phyloP scores from a whole-genome alignment of 92 coral and sea anemone genomes.

The Porites lobata region DNA sequence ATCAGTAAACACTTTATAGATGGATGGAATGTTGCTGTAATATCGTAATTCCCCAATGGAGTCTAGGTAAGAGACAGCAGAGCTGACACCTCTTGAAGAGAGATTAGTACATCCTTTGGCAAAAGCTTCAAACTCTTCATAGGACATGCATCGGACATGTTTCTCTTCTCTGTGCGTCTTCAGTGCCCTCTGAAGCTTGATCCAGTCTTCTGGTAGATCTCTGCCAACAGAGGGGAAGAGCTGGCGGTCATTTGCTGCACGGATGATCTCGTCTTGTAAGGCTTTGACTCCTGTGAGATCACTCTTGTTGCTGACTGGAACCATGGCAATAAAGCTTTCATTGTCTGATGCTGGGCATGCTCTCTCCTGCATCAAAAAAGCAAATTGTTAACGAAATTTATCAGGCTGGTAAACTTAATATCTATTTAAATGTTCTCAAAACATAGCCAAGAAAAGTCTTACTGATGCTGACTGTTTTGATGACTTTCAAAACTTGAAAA shows the following conservation, averaged over 20 bases:
- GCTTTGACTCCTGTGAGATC: conserved; percentile 74
- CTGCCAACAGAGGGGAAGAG: conserved; percentile 86
- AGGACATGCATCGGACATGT: conserved; percentile 77
- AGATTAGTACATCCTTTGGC: conserved; percentile 60
- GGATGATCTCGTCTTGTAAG: conserved; percentile 77
- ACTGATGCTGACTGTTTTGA: too few relatives aligned
- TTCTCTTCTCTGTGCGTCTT: conserved; percentile 46
- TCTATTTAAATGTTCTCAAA: too few relatives aligned
- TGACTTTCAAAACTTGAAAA: too few relatives aligned
- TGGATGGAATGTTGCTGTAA: conserved; percentile 59
- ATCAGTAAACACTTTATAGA: conserved; percentile 82
- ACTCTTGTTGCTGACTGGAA: conserved; percentile 82
- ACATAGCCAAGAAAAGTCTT: too few relatives aligned
- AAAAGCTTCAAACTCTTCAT: conserved; percentile 68
- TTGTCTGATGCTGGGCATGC: not conserved
- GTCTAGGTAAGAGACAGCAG: conserved; percentile 81
- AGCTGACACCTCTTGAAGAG: conserved; percentile 47
- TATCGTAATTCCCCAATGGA: conserved; percentile 82
- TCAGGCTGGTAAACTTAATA: too few relatives aligned
- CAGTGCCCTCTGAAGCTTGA: conserved; percentile 71
- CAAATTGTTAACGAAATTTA: too few relatives aligned
- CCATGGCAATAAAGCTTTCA: conserved; percentile 62
- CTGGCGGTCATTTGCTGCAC: conserved; percentile 71
- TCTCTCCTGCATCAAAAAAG: conserved; percentile 1
- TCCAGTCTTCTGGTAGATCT: conserved; percentile 87